phyloP scores from a whole-genome alignment of 2,113 vertebrate genomes.

The Pedionomus torquatus region DNA sequence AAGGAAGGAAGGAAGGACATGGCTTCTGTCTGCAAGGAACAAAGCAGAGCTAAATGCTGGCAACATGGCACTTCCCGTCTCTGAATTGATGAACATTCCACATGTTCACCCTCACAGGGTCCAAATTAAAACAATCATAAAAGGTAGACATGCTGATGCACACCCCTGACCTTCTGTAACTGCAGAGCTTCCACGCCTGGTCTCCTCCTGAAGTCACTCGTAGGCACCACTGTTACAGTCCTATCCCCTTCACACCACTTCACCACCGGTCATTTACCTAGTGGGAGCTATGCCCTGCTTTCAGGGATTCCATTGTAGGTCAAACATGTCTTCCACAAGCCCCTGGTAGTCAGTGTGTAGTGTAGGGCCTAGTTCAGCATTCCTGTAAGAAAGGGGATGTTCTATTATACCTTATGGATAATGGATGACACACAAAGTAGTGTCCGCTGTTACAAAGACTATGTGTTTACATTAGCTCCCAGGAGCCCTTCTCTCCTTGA shows the following conservation, averaged over 20 bases:
- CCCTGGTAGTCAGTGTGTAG: neutral
- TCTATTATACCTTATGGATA: neutral
- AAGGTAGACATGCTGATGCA: neutral
- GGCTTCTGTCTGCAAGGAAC: neutral
- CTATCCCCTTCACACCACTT: neutral
- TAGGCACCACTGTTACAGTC: neutral
- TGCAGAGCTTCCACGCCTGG: accelerated
- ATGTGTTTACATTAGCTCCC: neutral
- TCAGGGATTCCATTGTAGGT: neutral
- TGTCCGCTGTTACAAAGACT: neutral
- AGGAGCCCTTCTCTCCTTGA: neutral
- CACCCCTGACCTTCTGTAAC: neutral
- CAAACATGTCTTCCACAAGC: neutral
- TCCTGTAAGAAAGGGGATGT: neutral
- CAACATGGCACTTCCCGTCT: neutral
- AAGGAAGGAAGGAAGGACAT: neutral
- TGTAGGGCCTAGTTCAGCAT: neutral
- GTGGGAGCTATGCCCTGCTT: neutral
- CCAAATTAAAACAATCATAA: neutral
- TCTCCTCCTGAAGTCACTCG: neutral
- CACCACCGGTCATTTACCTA: neutral
- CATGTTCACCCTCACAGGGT: neutral
- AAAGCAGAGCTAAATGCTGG: neutral
- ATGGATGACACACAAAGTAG: neutral
- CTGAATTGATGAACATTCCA: neutral